Evolutionary conservation across 1,140 invertebrate genomes (phyloP), one percentile per base, ranked within the genome.

Genomic region (Neotoxoptera formosana): DNA sequence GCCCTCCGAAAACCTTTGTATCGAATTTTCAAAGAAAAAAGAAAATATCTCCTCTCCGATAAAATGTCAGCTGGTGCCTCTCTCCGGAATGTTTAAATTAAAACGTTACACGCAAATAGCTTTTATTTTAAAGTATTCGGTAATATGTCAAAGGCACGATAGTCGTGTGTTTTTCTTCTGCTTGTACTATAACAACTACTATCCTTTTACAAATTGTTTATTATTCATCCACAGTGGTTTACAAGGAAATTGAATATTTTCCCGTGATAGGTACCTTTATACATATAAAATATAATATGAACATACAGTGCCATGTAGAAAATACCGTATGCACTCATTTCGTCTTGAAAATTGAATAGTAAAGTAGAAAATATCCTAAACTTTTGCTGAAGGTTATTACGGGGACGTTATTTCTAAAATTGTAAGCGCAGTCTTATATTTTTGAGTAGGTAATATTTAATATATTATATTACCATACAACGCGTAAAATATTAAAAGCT

Each of bases 21-120:
- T 76, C 60, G n/a, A 84, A 41, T 84, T 84, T 84, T 84, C 83
- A 84, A 84, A 84, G 8, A 45, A 41, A 84, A 45, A 84, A 84
- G 36, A 81, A 36, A 41, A 84, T 11, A 41, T 84, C 86, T 88
- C 0, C 6, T 48, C 30, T 88, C 6, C 86, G 17, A 48, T 41
- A 48, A 51, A 41, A 84, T 76, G 30, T 20, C 60, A 76, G 60
- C 14, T 76, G 30, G n/a, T 76, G 4, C 60, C 60, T 30, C 60
- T 7, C 60, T 7, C 60, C 17, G 60, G 60, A n/a, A 76, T 76
- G 60, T 76, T 76, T 76, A 76, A 84, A 41, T 84, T 84, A 25
- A 84, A 84, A 23, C 36, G 36, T 45, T 41, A 45, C 23, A 84
- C 3, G 41, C 23, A 84, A 84, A 84, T 41, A 45, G 83, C 86